Base-by-base conservation (phyloP, 2,797 vertebrate genomes). In the Crocodylus rhombifer region DNA sequence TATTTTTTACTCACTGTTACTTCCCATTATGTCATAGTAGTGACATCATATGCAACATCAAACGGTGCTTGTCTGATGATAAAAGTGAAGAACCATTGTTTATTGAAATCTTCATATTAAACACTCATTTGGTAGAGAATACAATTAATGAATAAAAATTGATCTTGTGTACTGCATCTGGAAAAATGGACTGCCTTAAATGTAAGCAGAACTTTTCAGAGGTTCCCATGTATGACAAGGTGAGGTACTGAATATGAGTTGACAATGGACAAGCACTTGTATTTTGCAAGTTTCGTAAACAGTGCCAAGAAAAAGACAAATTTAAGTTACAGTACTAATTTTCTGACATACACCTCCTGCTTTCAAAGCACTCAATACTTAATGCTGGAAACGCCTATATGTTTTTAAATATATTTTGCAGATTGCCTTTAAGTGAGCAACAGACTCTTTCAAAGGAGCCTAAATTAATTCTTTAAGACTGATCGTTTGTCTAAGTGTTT, bases 111-210 rank as follows among this genome's bases (percentile, higher is more conserved):
- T 79, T 51, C 1, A 0, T 88, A 64, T 88, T 80, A 80, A 56
- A 84, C 60, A 77, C 30, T 73, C 1, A 23, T 4, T 14, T 57
- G 3, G 6, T 60, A 71, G 26, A 88, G 36, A 79, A 69, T 77
- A 56, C 88, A 82, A 13, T 30, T 4, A 14, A 11, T 64, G 42
- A 9, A 0, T 1, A 1, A 2, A 1, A 3, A 14, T 26, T 64
- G 14, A 6, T n/a, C 26, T 64, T 64, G 30, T 23, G 5, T 4
- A 14, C 15, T 36, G 4, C 28, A 4, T 63, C 7, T 51, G 55
- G 8, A 14, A 61, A 61, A 90, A 33, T 15, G 2, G 28, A 64
- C 33, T 79, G 2, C 67, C 10, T 42, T 56, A 82, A 79, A 82
- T 58, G 3, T 65, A 3, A 33, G 21, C 71, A 71, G 23, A 75